Conservation (phyloP, 1,140 invertebrate species). For the Macrobrachium nipponense region DNA sequence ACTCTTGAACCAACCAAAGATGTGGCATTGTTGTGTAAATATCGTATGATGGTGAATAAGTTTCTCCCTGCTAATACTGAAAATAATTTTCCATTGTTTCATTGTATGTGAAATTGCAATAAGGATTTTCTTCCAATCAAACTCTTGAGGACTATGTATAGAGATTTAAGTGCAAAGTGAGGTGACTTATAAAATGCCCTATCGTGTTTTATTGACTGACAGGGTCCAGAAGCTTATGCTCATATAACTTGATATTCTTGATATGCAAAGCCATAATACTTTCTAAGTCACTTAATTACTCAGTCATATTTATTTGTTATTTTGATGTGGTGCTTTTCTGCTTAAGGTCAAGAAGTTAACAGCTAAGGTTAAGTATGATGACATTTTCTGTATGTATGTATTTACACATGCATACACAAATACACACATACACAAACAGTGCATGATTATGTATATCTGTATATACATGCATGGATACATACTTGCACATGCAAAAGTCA, state of each 20-base stretch:
- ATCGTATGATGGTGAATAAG: too few species aligned
- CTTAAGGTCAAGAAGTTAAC: slow-evolving; percentile 37
- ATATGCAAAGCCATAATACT: slow-evolving; percentile 56
- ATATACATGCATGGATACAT: slow-evolving; percentile 25
- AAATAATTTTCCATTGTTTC: too few species aligned
- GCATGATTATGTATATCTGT: slow-evolving; percentile 17
- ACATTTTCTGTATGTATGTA: slow-evolving; percentile 9
- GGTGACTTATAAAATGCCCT: slow-evolving; percentile 12
- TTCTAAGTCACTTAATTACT: slow-evolving; percentile 54
- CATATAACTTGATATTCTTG: slow-evolving; percentile 50
- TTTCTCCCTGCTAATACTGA: too few species aligned
- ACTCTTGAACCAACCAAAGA: too few species aligned
- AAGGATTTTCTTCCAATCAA: slow-evolving; percentile 10
- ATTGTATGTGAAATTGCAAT: neutral
- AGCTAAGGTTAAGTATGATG: slow-evolving; percentile 36
- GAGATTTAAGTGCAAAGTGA: slow-evolving; percentile 7
- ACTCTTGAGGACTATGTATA: neutral
- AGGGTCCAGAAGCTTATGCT: slow-evolving; percentile 58
- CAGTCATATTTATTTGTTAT: slow-evolving; percentile 47
- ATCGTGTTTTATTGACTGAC: slow-evolving; percentile 41
- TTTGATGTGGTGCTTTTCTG: slow-evolving; percentile 50
- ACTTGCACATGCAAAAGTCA: slow-evolving; percentile 13
- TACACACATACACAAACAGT: slow-evolving; percentile 2
- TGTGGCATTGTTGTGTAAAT: too few species aligned
- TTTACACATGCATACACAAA: slow-evolving; percentile 13